Conservation (phyloP, 1,140 invertebrate species). For the Dreissena polymorpha region DNA sequence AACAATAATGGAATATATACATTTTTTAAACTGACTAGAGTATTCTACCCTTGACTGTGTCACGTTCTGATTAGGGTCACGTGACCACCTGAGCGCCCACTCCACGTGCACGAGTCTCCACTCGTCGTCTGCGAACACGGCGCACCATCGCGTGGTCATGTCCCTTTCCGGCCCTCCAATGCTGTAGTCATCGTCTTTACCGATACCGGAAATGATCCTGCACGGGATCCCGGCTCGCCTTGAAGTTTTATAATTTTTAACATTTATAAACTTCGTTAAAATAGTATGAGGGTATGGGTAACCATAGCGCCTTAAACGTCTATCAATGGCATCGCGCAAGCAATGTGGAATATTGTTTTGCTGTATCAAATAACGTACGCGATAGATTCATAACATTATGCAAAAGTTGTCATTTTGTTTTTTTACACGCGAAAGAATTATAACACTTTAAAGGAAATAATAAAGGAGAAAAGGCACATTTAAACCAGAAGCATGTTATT, state of each 20-base stretch:
- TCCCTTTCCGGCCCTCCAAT: constrained; percentile 87
- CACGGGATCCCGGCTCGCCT: constrained; percentile 98
- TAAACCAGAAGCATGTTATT: too few relatives aligned
- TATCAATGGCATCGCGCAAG: background rate
- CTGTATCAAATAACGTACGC: background rate
- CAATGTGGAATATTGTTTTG: background rate
- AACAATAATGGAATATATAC: too few relatives aligned
- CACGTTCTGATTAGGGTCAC: constrained; percentile 2
- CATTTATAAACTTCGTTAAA: background rate
- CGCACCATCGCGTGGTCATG: constrained; percentile 80
- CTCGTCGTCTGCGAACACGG: constrained; percentile 51
- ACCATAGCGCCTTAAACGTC: background rate
- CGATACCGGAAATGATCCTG: constrained; percentile 99
- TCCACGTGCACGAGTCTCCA: constrained; percentile 54
- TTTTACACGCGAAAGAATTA: too few relatives aligned
- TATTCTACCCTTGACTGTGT: too few relatives aligned
- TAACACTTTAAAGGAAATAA: too few relatives aligned
- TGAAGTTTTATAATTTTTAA: background rate
- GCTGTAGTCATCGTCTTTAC: constrained; percentile 97
- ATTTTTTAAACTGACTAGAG: too few relatives aligned
- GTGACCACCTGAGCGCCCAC: constrained; percentile 21
- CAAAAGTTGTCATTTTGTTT: background rate
- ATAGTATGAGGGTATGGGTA: background rate
- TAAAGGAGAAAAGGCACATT: too few relatives aligned
- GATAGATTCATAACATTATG: background rate